phyloP scores from a whole-genome alignment of 2,113 vertebrate species.

The Eubucco bourcierii region DNA sequence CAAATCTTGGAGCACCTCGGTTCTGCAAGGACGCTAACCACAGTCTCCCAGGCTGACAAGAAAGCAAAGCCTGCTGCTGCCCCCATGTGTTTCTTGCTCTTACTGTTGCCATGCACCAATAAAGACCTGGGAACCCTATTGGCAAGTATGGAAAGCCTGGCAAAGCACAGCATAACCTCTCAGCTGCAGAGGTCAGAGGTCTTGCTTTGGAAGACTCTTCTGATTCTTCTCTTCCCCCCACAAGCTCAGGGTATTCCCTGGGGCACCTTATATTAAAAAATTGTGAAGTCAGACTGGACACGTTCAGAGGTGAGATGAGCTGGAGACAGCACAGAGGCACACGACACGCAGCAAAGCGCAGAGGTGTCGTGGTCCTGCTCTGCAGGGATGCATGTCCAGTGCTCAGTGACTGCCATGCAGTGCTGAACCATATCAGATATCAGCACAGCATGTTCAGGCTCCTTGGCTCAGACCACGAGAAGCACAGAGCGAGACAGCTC shows the following conservation, averaged over 20 bases:
- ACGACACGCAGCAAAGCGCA: neutral
- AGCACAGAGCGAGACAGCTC: neutral
- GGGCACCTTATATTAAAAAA: neutral
- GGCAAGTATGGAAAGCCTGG: neutral
- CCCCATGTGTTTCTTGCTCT: constrained; percentile 18
- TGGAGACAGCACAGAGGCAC: neutral
- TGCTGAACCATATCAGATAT: rapidly evolving
- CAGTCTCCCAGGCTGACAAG: neutral
- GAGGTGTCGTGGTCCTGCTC: neutral
- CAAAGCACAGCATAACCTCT: neutral
- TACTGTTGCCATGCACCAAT: neutral
- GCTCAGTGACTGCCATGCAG: neutral
- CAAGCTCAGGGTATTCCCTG: neutral
- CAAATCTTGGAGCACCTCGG: neutral
- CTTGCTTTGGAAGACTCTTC: neutral
- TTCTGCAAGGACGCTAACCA: neutral
- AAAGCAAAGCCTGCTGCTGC: constrained; percentile 54
- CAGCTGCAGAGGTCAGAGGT: neutral
- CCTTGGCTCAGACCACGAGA: neutral
- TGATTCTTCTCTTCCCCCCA: neutral
- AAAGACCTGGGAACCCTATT: neutral
- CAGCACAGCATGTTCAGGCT: neutral
- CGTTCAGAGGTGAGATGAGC: neutral
- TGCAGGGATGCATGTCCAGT: neutral
- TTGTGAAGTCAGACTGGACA: neutral